These are phyloP conservation scores for Sandelia bainsii DNA, from an alignment of 2,797 vertebrate species.

Conservation along the genomic window DNA sequence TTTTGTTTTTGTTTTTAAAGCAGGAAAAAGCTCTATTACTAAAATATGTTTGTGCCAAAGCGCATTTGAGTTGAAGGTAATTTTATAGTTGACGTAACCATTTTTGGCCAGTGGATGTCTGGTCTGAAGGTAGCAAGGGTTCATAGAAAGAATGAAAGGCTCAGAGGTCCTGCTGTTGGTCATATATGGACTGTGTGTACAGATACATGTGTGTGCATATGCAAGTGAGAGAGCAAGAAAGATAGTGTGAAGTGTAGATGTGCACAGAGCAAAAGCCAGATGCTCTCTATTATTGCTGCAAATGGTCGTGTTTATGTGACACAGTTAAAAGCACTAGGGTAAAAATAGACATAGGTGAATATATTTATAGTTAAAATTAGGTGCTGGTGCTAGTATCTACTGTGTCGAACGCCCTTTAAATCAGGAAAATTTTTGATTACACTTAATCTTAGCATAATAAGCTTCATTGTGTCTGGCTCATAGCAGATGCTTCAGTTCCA, in stretches of 20 bases:
- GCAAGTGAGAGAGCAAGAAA: background rate
- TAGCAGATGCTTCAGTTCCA: constrained; percentile 58
- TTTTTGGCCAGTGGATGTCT: constrained; percentile 42
- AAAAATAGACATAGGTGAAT: constrained; percentile 2
- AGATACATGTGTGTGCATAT: background rate
- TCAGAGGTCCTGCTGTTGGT: constrained; percentile 6
- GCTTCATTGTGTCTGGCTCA: constrained; percentile 68
- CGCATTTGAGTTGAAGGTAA: constrained; percentile 67
- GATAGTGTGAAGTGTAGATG: background rate
- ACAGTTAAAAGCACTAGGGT: background rate
- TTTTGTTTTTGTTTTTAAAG: constrained; percentile 40
- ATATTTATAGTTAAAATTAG: constrained; percentile 7
- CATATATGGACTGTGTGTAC: constrained; percentile 9
- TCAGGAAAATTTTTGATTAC: constrained; percentile 62
- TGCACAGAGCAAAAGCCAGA: background rate
- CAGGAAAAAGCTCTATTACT: constrained; percentile 36
- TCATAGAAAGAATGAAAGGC: constrained; percentile 12
- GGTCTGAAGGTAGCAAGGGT: constrained; percentile 31
- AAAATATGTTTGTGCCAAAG: constrained; percentile 30
- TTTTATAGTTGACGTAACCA: constrained; percentile 71
- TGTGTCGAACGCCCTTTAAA: constrained; percentile 58
- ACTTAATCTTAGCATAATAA: constrained; percentile 66
- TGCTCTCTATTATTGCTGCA: background rate
- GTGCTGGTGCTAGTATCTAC: constrained; percentile 17
- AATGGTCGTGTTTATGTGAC: background rate